Conservation (phyloP, 2,797 vertebrate genomes). For the Sebastes vulpes region DNA sequence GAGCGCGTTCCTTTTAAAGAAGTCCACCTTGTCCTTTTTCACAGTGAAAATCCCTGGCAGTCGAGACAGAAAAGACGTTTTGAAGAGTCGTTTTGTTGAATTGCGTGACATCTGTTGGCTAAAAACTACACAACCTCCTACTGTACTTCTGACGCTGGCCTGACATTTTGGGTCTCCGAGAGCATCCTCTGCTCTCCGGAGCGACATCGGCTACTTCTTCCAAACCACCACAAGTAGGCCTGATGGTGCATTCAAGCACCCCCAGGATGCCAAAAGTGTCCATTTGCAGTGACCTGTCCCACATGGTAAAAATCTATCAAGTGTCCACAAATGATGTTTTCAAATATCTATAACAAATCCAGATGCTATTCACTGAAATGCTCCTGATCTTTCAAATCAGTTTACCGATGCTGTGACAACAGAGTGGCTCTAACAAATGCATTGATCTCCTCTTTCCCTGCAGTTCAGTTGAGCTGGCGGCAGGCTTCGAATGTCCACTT, state of each 20-base stretch:
- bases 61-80: conserved; percentile 64
- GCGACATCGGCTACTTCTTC: conserved; percentile 31
- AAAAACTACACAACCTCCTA: conserved; percentile 62
- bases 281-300: conserved; percentile 54
- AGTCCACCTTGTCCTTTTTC: conserved; percentile 69
- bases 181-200: conserved; percentile 36
- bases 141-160: conserved; percentile 46
- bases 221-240: conserved; percentile 26
- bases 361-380: conserved; percentile 52
- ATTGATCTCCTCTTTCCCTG: conserved; percentile 28
- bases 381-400: conserved; percentile 49
- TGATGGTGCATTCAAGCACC: conserved; percentile 39
- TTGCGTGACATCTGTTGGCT: conserved; percentile 64
- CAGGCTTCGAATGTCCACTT: conserved; percentile 99
- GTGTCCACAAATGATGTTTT: conserved; percentile 67
- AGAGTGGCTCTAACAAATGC: conserved; percentile 48
- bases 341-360: conserved; percentile 74
- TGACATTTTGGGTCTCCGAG: conserved; percentile 44
- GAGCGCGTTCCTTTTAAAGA: conserved; percentile 58
- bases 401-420: conserved; percentile 55
- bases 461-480: conserved; percentile 93
- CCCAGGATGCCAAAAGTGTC: conserved; percentile 36
- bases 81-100: conserved; percentile 42
- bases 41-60: conserved; percentile 83
- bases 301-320: conserved; percentile 61